Percentiles rank a stretch among this genome's conserved stretches.
Evolutionary conservation across 2,797 vertebrate genomes (phyloP).

Genomic region (Amniataba percoides): DNA sequence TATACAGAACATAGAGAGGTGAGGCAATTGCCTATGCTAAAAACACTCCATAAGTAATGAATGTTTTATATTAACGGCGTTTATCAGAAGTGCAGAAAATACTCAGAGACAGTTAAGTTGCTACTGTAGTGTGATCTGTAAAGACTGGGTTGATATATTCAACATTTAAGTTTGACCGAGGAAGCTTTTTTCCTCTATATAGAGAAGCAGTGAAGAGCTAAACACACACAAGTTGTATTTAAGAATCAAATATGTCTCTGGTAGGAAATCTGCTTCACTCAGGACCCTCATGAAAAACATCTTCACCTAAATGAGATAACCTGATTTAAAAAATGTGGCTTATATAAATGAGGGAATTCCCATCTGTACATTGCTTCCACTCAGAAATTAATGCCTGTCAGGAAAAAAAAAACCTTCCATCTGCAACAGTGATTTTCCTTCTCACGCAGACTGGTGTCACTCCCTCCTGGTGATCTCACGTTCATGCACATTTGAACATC

Average conservation of each 20-base stretch:
- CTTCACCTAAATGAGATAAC: no score
- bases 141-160: conserved; percentile 14
- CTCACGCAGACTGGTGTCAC: not conserved
- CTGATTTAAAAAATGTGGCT: no score
- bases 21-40: not conserved
- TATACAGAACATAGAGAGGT: not conserved
- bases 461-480: not conserved
- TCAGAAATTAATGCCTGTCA: not conserved
- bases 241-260: not conserved
- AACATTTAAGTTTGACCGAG: conserved; percentile 3
- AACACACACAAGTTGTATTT: conserved; percentile 4
- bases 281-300: no score
- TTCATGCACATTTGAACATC: not conserved
- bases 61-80: conserved; percentile 24
- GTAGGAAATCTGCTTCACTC: not conserved
- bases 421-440: not conserved
- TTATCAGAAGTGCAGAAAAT: conserved; percentile 14
- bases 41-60: conserved; percentile 15
- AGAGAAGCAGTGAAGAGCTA: not conserved
- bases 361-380: not conserved
- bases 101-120: not conserved
- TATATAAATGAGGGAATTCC: no score
- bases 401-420: not conserved
- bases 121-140: not conserved
- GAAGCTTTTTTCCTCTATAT: not conserved